Conservation (phyloP, 2,113 vertebrate genomes). For the Regulus satrapa region DNA sequence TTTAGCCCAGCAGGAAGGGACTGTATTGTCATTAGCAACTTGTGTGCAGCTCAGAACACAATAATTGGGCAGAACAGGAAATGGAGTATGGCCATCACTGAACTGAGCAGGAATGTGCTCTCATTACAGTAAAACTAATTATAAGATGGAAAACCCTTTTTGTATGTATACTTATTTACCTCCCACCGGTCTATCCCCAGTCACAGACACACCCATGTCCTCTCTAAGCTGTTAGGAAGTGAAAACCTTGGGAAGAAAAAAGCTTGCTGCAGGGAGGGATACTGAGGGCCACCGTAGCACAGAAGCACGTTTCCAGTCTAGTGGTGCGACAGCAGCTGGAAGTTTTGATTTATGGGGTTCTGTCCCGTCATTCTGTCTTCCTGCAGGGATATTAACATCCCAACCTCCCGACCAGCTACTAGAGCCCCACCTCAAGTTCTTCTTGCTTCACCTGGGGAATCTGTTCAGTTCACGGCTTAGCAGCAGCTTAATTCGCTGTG, state of each 20-base stretch:
- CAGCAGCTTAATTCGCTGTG: background rate
- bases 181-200: background rate
- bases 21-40: background rate
- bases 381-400: background rate
- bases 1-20: background rate
- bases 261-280: background rate
- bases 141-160: background rate
- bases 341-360: background rate
- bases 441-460: background rate
- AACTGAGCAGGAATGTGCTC: background rate
- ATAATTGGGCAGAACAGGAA: background rate
- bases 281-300: accelerated
- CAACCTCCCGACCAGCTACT: background rate
- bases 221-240: background rate
- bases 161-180: background rate
- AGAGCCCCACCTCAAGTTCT: background rate
- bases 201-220: background rate
- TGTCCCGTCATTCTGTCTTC: background rate
- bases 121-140: background rate
- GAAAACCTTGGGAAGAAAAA: background rate
- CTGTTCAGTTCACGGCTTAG: background rate
- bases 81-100: background rate
- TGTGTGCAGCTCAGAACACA: background rate
- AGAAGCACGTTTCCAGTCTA: background rate
- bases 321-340: background rate